A percentile compares a stretch with the other conserved stretches of the same genome.
phyloP scores from a whole-genome alignment of 1,140 invertebrate genomes.

The Belonocnema kinseyi region DNA sequence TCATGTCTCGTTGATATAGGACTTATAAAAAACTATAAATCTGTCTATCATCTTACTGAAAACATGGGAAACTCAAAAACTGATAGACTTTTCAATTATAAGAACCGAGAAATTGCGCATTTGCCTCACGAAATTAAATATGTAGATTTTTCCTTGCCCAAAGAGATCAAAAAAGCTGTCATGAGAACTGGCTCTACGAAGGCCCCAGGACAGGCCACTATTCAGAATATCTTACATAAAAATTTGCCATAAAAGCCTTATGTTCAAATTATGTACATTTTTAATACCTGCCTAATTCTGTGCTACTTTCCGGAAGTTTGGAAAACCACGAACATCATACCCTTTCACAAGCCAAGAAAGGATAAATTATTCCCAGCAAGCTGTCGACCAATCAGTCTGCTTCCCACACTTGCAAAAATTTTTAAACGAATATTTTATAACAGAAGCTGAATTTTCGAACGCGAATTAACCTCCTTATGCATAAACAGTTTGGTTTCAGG shows the following conservation, averaged over 20 bases:
- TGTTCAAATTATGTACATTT: constrained; percentile 54
- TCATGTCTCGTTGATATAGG: too few relatives aligned
- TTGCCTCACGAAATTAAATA: not conserved
- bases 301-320: constrained; percentile 54
- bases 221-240: constrained; percentile 52
- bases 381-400: too few relatives aligned
- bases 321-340: constrained; percentile 53
- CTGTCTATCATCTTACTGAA: too few relatives aligned
- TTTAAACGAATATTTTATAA: constrained; percentile 34
- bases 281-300: constrained; percentile 51
- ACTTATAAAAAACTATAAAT: too few relatives aligned
- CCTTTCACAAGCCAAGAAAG: too few relatives aligned
- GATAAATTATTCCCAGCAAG: too few relatives aligned
- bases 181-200: constrained; percentile 28
- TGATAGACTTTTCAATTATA: not conserved
- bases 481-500: constrained; percentile 67
- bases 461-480: constrained; percentile 30
- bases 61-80: not conserved
- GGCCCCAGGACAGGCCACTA: constrained; percentile 10
- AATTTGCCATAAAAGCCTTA: constrained; percentile 46
- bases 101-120: not conserved
- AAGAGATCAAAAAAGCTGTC: constrained; percentile 32
- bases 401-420: constrained; percentile 35
- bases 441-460: constrained; percentile 32
- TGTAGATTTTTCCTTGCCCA: not conserved